These are phyloP conservation scores for Anabas testudineus DNA, from an alignment of 2,797 vertebrate species.

Conservation along the genomic window DNA sequence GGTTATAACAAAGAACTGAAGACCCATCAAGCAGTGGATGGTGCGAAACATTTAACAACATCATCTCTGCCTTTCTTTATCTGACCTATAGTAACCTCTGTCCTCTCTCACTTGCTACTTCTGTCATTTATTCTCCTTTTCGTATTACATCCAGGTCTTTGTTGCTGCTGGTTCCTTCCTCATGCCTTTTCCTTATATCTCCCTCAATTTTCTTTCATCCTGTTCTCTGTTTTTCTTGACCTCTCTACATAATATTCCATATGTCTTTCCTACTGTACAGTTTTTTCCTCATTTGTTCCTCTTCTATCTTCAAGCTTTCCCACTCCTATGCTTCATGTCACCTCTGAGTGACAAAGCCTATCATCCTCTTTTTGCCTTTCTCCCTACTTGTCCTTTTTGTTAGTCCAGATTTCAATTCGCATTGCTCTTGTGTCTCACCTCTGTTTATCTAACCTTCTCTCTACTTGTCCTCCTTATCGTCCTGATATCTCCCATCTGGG, in stretches of 20 bases:
- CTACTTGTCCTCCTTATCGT: conserved; percentile 11
- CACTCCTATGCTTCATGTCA: conserved; percentile 6
- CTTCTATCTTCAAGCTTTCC: background rate
- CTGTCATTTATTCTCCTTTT: conserved; percentile 22
- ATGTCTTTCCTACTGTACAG: background rate
- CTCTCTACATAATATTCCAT: background rate
- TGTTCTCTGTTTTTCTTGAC: background rate
- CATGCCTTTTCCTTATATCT: conserved; percentile 2
- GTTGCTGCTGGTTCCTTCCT: background rate
- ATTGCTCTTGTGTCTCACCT: conserved; percentile 37
- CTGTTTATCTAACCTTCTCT: conserved; percentile 33
- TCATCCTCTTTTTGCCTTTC: background rate
- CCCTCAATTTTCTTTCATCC: background rate
- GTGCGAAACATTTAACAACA: conserved; percentile 29
- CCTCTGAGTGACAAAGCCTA: conserved; percentile 8
- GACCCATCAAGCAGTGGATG: conserved; percentile 8
- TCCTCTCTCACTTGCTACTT: conserved; percentile 1
- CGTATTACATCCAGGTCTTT: conserved; percentile 15
- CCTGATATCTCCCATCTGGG: conserved; percentile 24
- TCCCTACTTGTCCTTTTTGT: conserved; percentile 21
- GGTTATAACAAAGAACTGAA: conserved; percentile 12
- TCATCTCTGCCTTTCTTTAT: conserved; percentile 22
- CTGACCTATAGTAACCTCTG: conserved; percentile 64
- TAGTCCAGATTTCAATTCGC: conserved; percentile 46
- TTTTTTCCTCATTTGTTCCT: background rate